These are phyloP conservation scores for Melanocharis versteri DNA, from an alignment of 2,113 vertebrate genomes.

Conservation along the genomic window DNA sequence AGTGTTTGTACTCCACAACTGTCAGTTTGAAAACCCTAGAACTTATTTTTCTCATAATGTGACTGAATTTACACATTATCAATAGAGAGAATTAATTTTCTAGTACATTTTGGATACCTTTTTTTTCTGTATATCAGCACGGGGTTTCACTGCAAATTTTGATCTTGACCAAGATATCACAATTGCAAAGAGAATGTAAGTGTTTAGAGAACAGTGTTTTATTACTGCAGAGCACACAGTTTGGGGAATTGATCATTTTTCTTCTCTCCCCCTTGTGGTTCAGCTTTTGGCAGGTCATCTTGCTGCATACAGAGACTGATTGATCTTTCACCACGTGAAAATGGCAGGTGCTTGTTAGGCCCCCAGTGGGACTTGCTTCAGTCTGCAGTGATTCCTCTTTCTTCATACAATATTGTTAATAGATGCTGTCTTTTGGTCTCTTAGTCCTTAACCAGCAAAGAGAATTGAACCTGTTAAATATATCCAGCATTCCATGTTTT, in stretches of 20 bases:
- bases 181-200: not conserved
- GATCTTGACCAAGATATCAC: not conserved
- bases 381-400: not conserved
- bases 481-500: not conserved
- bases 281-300: conserved; percentile 31
- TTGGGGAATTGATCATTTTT: conserved; percentile 51
- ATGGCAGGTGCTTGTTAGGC: conserved; percentile 52
- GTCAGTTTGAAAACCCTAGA: not conserved
- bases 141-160: not conserved
- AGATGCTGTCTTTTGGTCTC: not conserved
- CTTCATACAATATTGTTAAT: not conserved
- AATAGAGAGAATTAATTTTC: not conserved
- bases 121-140: not conserved
- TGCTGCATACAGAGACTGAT: conserved; percentile 16
- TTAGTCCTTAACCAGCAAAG: not conserved
- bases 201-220: not conserved
- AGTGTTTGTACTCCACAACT: not conserved
- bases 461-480: not conserved
- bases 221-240: not conserved
- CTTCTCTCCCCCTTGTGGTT: not conserved
- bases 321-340: conserved; percentile 25
- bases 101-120: not conserved
- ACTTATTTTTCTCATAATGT: not conserved
- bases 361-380: conserved; percentile 2
- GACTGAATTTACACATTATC: not conserved